These are phyloP conservation scores for Trematomus bernacchii DNA, from an alignment of 2,797 vertebrate genomes.

Conservation along the genomic window DNA sequence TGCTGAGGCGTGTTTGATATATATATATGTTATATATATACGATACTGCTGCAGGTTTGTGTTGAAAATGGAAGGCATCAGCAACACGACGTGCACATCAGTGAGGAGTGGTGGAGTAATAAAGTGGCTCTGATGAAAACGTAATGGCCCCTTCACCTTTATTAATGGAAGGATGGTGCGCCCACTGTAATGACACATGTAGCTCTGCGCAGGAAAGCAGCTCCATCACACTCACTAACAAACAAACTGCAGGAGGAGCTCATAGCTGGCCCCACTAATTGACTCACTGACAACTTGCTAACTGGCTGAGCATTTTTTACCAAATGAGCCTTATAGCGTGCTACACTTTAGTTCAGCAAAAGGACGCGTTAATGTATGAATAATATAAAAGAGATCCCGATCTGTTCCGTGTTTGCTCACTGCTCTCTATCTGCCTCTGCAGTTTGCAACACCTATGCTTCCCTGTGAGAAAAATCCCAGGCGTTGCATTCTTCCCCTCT, in stretches of 20 bases:
- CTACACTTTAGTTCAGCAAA: background rate
- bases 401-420: background rate
- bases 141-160: constrained; percentile 81
- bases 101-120: constrained; percentile 67
- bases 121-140: constrained; percentile 80
- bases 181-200: constrained; percentile 44
- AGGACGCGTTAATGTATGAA: background rate
- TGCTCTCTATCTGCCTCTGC: constrained; percentile 12
- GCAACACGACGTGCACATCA: constrained; percentile 67
- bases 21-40: too few species aligned
- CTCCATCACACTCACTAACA: constrained; percentile 46
- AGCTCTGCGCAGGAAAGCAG: constrained; percentile 25
- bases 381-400: constrained; percentile 5
- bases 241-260: constrained; percentile 26
- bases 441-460: constrained; percentile 34
- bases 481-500: constrained; percentile 32
- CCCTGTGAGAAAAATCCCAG: constrained; percentile 22
- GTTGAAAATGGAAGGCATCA: constrained; percentile 50
- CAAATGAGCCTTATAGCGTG: constrained; percentile 38
- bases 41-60: constrained; percentile 3
- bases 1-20: background rate
- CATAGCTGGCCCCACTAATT: constrained; percentile 41
- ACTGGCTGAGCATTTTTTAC: constrained; percentile 47
- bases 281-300: constrained; percentile 38
- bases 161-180: constrained; percentile 68